Evolutionary conservation across 2,888 invertebrate genomes (phyloP), one percentile per base, ranked within the genome.

Genomic region (Campoletis raptor): DNA sequence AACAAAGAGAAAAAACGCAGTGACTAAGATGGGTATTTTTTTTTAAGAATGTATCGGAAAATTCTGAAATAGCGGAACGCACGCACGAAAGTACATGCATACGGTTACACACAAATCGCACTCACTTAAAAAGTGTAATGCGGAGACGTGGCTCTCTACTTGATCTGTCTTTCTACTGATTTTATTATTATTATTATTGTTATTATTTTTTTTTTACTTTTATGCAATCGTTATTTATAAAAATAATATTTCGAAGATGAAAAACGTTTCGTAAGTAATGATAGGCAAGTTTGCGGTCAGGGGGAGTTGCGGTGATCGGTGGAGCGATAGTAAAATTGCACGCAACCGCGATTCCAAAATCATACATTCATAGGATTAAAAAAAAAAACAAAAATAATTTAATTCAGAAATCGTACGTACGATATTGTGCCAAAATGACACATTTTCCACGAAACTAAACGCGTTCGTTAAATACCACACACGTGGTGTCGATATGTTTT

Each of bases 1-100:
- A 93, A 93, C 36, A 40, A 73, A 42, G 42, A 18, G 64, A 30
- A 24, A 61, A 92, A 93, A 94, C 93, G 94, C 93, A 93, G 92
- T 94, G 93, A 94, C 94, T 93, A 93, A 94, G 92, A 93, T 92
- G 92, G 91, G 91, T 91, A 89, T 91, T 92, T 92, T 89, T 90
- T 90, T 89, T 88, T 90, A 90, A 91, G 74, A 61, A 61, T 15
- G 6, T 30, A 30, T 15, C 6, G 61, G 7, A 15, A 61, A 61
- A 61, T 6, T 37, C 1, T 36, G 52, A 24, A 5, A 36, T 8
- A 18, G 30, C 12, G 18, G 36, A 48, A 83, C 83, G 81, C 88
- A 83, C 83, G 78, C 86, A 87, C 83, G 37, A 83, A 87, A 80
- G 73, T 18, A 78, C 54, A 72, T 42, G 57, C 76, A 76, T 21